Percentiles rank a stretch among this genome's conserved stretches.
These are phyloP conservation scores for Osmerus mordax DNA, from an alignment of 2,113 vertebrate genomes.

Conservation along the genomic window DNA sequence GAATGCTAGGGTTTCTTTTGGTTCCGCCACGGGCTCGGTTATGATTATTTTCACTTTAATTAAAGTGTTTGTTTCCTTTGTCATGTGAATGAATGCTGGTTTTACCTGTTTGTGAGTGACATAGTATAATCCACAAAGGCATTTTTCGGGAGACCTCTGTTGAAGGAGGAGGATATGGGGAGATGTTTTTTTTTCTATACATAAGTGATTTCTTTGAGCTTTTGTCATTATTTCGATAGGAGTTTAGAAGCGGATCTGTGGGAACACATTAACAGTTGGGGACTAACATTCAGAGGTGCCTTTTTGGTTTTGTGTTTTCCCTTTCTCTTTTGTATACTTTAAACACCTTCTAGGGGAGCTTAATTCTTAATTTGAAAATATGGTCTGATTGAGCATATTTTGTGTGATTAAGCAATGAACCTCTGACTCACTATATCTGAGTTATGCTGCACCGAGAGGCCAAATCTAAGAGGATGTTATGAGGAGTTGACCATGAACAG, in stretches of 20 bases:
- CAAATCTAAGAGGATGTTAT: not conserved
- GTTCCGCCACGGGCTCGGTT: slow-evolving; percentile 42
- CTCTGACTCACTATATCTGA: slow-evolving; percentile 67
- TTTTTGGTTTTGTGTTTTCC: slow-evolving; percentile 54
- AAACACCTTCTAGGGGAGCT: slow-evolving; percentile 60
- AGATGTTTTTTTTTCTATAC: slow-evolving; percentile 43
- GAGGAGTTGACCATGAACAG: not conserved
- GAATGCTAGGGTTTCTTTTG: slow-evolving; percentile 40
- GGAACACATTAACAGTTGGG: slow-evolving; percentile 22
- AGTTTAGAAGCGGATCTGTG: slow-evolving; percentile 22
- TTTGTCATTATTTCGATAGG: slow-evolving; percentile 43
- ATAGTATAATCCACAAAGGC: slow-evolving; percentile 24
- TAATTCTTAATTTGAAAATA: slow-evolving; percentile 63
- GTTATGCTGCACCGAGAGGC: slow-evolving; percentile 44
- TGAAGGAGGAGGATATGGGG: slow-evolving; percentile 13
- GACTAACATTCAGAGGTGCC: slow-evolving; percentile 63
- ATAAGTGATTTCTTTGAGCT: slow-evolving; percentile 37
- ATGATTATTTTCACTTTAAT: slow-evolving; percentile 22
- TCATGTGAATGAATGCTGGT: slow-evolving; percentile 53
- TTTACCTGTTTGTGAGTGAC: slow-evolving; percentile 35
- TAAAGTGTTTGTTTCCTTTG: slow-evolving; percentile 40
- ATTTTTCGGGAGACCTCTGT: slow-evolving; percentile 30
- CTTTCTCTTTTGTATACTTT: slow-evolving; percentile 29
- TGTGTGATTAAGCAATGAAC: slow-evolving; percentile 71
- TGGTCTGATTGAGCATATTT: slow-evolving; percentile 64